A percentile compares a stretch with the other conserved stretches of the same genome.
phyloP scores from a whole-genome alignment of 2,888 invertebrate species.

The Caenorhabditis panamensis region DNA sequence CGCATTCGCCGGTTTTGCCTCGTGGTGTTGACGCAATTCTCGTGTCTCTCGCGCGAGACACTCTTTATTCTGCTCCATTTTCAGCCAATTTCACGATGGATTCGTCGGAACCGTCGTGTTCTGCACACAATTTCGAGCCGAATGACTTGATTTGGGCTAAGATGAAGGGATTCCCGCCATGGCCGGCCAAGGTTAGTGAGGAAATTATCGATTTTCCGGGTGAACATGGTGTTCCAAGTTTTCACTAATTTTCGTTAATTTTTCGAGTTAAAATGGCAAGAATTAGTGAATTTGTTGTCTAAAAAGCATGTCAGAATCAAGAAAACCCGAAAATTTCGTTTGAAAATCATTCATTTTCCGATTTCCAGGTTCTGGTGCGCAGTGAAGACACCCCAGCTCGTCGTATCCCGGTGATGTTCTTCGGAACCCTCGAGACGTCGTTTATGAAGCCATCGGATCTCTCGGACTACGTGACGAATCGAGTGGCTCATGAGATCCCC shows the following conservation, averaged over 20 bases:
- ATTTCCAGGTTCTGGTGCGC: constrained; percentile 66
- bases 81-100: constrained; percentile 23
- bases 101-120: constrained; percentile 44
- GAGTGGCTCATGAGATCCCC: constrained; percentile 67
- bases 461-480: constrained; percentile 67
- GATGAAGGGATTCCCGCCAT: constrained; percentile 95
- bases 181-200: constrained; percentile 90
- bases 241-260: background rate
- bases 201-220: constrained; percentile 15
- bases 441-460: constrained; percentile 75
- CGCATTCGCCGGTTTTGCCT: background rate
- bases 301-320: too few species aligned
- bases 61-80: background rate
- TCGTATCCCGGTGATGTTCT: constrained; percentile 75
- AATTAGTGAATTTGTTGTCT: too few species aligned
- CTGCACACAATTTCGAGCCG: constrained; percentile 64
- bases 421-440: constrained; percentile 79
- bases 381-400: constrained; percentile 66
- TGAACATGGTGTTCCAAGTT: background rate
- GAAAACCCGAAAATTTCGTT: too few species aligned
- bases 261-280: background rate
- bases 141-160: constrained; percentile 91
- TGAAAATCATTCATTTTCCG: too few species aligned
- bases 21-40: constrained; percentile 21
- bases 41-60: constrained; percentile 7